These are phyloP conservation scores for Porites rus DNA, from an alignment of 92 coral and sea anemone species.

Conservation along the genomic window DNA sequence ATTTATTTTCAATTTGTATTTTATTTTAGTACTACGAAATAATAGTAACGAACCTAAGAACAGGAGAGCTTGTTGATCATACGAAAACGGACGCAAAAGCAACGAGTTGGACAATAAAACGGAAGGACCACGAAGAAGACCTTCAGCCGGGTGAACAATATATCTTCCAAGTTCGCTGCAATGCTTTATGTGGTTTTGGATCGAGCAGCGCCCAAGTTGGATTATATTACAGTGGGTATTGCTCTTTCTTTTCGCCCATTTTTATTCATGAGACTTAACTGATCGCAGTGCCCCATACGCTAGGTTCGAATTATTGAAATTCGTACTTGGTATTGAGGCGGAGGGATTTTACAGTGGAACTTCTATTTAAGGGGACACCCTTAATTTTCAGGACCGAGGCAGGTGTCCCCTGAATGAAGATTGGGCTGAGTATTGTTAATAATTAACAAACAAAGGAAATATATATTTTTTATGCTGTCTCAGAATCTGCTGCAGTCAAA, in stretches of 20 bases:
- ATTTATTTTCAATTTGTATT: neutral
- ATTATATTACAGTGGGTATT: neutral
- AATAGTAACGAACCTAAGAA: neutral
- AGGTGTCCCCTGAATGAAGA: too few relatives aligned
- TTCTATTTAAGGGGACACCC: too few relatives aligned
- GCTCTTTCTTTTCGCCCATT: too few relatives aligned
- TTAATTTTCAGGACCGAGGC: neutral
- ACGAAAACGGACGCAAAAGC: neutral
- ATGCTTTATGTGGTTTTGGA: conserved; percentile 8
- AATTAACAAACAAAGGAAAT: too few relatives aligned
- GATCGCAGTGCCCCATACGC: too few relatives aligned
- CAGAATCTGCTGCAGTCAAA: neutral
- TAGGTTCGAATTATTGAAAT: neutral
- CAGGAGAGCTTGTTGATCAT: too few relatives aligned
- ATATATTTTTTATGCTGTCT: too few relatives aligned
- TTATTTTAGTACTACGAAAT: neutral
- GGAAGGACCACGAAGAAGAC: neutral
- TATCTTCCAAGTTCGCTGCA: neutral
- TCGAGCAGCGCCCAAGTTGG: neutral
- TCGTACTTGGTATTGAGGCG: neutral
- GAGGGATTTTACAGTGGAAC: too few relatives aligned
- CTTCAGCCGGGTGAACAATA: neutral
- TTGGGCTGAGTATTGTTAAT: neutral
- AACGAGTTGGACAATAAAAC: neutral
- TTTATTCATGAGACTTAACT: too few relatives aligned